Conservation (phyloP, 2,113 vertebrate genomes). For the Sorex araneus region DNA sequence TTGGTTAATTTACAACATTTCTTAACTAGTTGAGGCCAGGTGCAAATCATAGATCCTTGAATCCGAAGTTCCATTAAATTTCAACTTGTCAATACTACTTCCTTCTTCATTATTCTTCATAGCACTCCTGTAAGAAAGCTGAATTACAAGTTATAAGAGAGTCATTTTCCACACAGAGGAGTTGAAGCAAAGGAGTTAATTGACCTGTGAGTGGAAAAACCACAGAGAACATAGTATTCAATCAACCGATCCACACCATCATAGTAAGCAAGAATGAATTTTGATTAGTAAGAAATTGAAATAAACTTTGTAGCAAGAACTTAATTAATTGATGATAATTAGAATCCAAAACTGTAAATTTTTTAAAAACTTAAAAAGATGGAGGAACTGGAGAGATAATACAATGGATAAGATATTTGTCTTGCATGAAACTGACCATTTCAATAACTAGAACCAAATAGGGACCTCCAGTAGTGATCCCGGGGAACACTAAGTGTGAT, state of each 20-base stretch:
- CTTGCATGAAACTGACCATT: too few relatives aligned
- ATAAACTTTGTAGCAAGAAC: conserved; percentile 57
- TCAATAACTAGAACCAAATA: too few relatives aligned
- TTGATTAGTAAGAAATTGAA: conserved; percentile 70
- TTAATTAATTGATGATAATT: conserved; percentile 68
- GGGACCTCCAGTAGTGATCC: too few relatives aligned
- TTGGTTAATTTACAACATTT: conserved; percentile 51
- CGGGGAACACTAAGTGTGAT: too few relatives aligned
- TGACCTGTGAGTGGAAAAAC: conserved; percentile 72
- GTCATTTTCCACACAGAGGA: conserved; percentile 65
- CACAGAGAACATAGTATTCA: conserved; percentile 69
- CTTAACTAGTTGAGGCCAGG: conserved; percentile 66
- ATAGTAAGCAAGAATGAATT: conserved; percentile 59
- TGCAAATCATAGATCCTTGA: conserved; percentile 72
- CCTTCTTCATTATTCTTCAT: conserved; percentile 65
- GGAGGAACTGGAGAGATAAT: background rate
- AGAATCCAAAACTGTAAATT: conserved; percentile 1
- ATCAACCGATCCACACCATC: conserved; percentile 63
- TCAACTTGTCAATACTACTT: conserved; percentile 60
- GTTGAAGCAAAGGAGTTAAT: conserved; percentile 72
- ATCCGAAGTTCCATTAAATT: conserved; percentile 52
- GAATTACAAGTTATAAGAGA: conserved; percentile 71
- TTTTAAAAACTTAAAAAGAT: conserved; percentile 32
- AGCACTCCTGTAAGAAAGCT: conserved; percentile 70
- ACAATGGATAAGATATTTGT: too few relatives aligned